Base-by-base conservation (phyloP, 1,140 invertebrate genomes). In the Cydia strobilella region DNA sequence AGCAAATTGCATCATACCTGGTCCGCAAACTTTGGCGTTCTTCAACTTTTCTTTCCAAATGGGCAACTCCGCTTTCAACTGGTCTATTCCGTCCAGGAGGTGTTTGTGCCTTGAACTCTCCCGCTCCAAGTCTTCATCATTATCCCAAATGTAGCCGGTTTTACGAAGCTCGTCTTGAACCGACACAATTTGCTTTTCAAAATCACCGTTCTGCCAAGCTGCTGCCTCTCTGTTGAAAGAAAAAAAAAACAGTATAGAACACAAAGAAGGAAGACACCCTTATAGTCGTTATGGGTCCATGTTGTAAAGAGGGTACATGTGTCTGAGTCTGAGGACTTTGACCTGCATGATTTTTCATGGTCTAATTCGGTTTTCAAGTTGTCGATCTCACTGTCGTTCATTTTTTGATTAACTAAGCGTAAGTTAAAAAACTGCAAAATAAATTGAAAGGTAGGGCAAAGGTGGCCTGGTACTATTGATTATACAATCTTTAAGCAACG, bases 321-420 rank as follows among this genome's bases (percentile, higher is more conserved):
- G 1, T 59, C 18, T 63, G 69, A 72, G n/a, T n/a, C 48, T 18
- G 69, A 72, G 35, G 76, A 63, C 54, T 35, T 79, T 73, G 73
- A 93, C 92, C 92, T 90, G 81, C 86, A 90, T 51, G 84, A 85
- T 78, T 91, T 94, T 86, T 94, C 93, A 74, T 93, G 91, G 74
- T 94, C 92, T 74, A 93, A 79, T 84, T 94, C 93, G 74, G 76
- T 85, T 90, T 88, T 93, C 27, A 94, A 83, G 75, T 69, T 81
- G 65, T 93, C 92, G 39, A 94, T 90, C 87, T 93, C 93, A 80
- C 80, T 87, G 72, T 93, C 92, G 74, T 85, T 87, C 88, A 92
- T 90, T 77, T 75, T 82, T 15, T 5, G 7, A 2, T 10, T 20
- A 23, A 31, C 23, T 31, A 31, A 15, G 65, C 54, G 2, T 1